These are phyloP conservation scores for Anorthoa munda DNA, from an alignment of 2,888 invertebrate species.

Conservation along the genomic window DNA sequence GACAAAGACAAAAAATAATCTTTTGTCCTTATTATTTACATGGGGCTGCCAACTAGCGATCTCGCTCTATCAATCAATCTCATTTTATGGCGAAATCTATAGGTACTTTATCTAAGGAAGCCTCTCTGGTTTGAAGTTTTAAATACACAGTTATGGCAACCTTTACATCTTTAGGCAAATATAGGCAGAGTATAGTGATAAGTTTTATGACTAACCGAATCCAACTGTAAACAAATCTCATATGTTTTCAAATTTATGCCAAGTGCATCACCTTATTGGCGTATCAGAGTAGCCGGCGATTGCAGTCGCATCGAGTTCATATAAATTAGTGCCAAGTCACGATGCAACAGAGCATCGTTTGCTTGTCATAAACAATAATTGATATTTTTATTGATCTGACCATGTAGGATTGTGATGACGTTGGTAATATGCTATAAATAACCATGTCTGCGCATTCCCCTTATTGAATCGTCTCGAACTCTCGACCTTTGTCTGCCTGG, in stretches of 20 bases:
- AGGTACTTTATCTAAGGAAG: no score
- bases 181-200: background rate
- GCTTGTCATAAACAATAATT: slow-evolving; percentile 26
- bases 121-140: background rate
- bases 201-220: background rate
- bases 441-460: background rate
- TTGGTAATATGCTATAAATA: background rate
- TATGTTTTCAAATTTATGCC: slow-evolving; percentile 21
- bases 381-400: slow-evolving; percentile 5
- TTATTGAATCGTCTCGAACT: background rate
- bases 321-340: slow-evolving; percentile 57
- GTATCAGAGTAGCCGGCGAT: slow-evolving; percentile 23
- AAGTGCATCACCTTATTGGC: slow-evolving; percentile 29
- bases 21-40: no score
- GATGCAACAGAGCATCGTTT: slow-evolving; percentile 21
- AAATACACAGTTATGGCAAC: no score
- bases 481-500: background rate
- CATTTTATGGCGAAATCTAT: no score
- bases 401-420: background rate
- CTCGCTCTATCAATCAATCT: no score
- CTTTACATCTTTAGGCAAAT: background rate
- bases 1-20: no score
- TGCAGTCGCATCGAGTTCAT: slow-evolving; percentile 46
- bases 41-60: no score
- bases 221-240: background rate